Evolutionary conservation across 1,140 invertebrate species (phyloP), one percentile per base, ranked within the genome.

Genomic region (Drosophila asahinai): DNA sequence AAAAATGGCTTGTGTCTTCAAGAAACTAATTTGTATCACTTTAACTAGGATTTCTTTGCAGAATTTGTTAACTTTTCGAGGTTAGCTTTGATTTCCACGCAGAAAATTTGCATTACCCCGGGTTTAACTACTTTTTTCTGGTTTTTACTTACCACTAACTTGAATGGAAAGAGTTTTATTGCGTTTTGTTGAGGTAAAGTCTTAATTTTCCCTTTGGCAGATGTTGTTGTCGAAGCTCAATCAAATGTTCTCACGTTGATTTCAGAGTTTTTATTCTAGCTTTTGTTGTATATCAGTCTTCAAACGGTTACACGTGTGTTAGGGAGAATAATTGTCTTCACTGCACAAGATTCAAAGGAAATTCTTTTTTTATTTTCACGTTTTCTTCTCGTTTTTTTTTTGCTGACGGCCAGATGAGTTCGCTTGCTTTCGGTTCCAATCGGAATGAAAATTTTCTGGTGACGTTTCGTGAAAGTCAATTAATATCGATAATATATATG

Each of bases 401-500:
- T 25, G 3, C 3, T 3, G 3, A 15, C 19, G 8, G 8, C 17
- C 51, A 15, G 17, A 55, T 2, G 19, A 25, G 8, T 40, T 60
- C 14, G 60, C 38, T 22, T 2, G 27, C 1, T 2, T 38, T 14
- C 3, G 14, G 19, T 43, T 40, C 15, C 38, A 12, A 12, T 9
- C 2, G 9, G 7, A 62, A 62, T 11, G 3, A 22, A 12, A 7
- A 25, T 33, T n/a, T 3, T 9, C 8, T 5, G n/a, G n/a, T 6
- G 1, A 5, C 14, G 14, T 43, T 40, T 15, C 14, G 30, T 6
- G 15, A 12, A 57, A 5, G 3, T 40, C 5, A 5, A n/a, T 40
- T 57, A 40, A 40, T 55, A 55, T 57, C 54, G 54, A 57, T 57
- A 25, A 8, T 14, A 6, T 38, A 12, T 25, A 25, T 4, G 22